Base-by-base conservation (phyloP, 2,113 vertebrate genomes). In the Acrocephalus arundinaceus region DNA sequence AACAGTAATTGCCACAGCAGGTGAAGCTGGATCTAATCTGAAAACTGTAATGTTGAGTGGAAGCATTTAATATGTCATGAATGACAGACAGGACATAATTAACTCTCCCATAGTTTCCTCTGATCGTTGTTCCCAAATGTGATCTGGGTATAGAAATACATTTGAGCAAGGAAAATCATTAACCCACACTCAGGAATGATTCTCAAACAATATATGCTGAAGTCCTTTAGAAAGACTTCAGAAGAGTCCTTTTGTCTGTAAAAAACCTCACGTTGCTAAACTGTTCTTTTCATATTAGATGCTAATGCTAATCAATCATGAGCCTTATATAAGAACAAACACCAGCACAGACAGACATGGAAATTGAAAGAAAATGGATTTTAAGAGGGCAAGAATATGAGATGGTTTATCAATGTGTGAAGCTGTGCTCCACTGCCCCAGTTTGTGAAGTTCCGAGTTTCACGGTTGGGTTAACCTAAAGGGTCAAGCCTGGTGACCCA, bases 311-410 rank as follows among this genome's bases (percentile, higher is more conserved):
- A 58, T 80, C 31, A 33, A 27, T 58, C 25, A 15, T n/a, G 15
- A 72, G 2, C 15, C 8, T 24, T 76, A 12, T 4, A 28, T n/a
- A 75, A 41, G 20, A 72, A 41, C 13, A n/a, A 18, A 48, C 3
- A 17, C 2, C 27, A 68, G 9, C 1, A 2, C 15, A 79, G 46
- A 7, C 18, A 86, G 10, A 22, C 78, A 59, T 0, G 0, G 37
- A 83, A 80, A 63, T 67, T 4, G 23, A 43, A 88, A 88, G 23
- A 13, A 88, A 59, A 74, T 9, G 2, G 30, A 55, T 51, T 86
- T 73, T 37, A 58, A 46, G 33, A 58, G 46, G 11, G 14, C 23
- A 31, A 61, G 28, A 78, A 54, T 21, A 49, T 2, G 7, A n/a
- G 41, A 18, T 15, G 13, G 8, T 46, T 49, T 70, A 30, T 55